Evolutionary conservation across 2,888 invertebrate genomes (phyloP).

Genomic region (Metacarcinus magister): DNA sequence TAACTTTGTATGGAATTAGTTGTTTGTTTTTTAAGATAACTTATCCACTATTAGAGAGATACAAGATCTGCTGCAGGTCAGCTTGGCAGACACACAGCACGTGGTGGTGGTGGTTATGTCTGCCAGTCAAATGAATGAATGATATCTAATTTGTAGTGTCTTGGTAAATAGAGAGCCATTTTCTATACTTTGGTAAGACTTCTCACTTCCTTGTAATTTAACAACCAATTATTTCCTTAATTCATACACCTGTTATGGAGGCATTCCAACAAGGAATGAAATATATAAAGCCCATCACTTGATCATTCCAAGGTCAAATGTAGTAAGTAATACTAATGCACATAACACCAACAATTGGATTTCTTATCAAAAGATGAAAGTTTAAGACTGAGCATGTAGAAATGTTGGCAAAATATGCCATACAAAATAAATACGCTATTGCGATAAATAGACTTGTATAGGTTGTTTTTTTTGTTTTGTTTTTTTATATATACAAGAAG

Average conservation of each 20-base stretch:
- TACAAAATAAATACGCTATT: neutral
- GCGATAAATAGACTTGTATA: neutral
- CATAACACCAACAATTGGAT: neutral
- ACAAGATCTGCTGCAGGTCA: neutral
- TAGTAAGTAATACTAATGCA: neutral
- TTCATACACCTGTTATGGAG: neutral
- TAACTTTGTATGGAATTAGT: neutral
- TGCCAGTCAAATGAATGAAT: neutral
- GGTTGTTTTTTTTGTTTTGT: too few species aligned
- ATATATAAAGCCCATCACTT: neutral
- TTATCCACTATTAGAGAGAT: slow-evolving; percentile 35
- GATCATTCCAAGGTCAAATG: neutral
- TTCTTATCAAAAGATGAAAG: neutral
- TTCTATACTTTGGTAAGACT: neutral
- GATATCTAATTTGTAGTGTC: neutral
- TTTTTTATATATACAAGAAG: neutral
- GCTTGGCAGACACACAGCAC: neutral
- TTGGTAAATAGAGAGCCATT: slow-evolving; percentile 27
- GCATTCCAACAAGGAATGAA: neutral
- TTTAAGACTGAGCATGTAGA: neutral
- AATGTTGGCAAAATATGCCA: neutral
- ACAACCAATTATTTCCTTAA: neutral
- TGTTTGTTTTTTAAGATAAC: neutral
- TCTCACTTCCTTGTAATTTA: neutral
- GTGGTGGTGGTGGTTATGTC: neutral